Evolutionary conservation across 1,140 invertebrate genomes (phyloP), one percentile per base, ranked within the genome.

Genomic region (Doryteuthis pealeii): DNA sequence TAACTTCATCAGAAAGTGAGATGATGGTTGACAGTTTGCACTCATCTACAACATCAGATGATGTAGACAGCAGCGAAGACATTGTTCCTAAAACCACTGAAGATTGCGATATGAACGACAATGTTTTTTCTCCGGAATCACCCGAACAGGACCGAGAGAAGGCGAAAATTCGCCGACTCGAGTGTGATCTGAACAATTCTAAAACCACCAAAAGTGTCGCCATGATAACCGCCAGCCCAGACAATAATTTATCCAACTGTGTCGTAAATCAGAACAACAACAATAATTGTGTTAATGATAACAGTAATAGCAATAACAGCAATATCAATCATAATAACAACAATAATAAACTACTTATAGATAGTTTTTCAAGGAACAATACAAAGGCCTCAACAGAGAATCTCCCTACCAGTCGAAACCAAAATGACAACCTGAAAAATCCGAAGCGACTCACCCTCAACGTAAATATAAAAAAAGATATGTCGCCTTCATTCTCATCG

Each of bases 61-160:
- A 78, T 28, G 68, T 68, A 35, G 81, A 82, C 32, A 79, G 81
- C 30, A 70, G 26, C 18, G 54, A 58, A 1, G 54, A 75, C 15
- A 75, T 74, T 22, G 73, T 76, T 40, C 30, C n/a, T 22, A 75
- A 79, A 40, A 76, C 77, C 62, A 45, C 69, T 26, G 83, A 84
- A n/a, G 80, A 83, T 32, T 77, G 76, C 54, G 80, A 84, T 54
- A 68, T 68, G 66, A 68, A 68, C 32, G 83, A 84, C 71, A 82
- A 80, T 72, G 83, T 84, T 5, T 84, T 84, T 74, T 77, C 72
- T 70, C 79, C 81, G 6, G 67, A 77, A 15, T 79, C 72, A 40
- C 22, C 76, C 75, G 66, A 33, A 45, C 1, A 49, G 70, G 18
- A 66, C 43, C 14, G 71, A 73, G 30, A 70, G 35, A 26, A 62